Base-by-base conservation (phyloP, 2,888 invertebrate genomes). In the Cephus rjabovi region DNA sequence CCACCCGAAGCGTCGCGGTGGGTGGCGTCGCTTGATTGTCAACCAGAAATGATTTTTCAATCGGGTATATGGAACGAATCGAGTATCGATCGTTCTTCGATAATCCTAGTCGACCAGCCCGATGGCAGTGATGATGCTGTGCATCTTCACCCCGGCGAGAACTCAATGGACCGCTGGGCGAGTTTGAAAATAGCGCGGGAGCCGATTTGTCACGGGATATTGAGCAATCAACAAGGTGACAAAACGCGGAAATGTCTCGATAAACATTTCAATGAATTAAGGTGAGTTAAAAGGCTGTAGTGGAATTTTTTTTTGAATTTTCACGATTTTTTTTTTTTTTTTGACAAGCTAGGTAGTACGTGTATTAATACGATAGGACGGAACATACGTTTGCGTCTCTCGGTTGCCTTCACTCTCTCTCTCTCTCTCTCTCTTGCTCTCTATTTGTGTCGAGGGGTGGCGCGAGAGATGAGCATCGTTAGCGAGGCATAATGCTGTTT, bases 401-500 rank as follows among this genome's bases (percentile, higher is more conserved):
- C 23, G 23, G 23, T 9, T 56, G 23, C 9, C 56, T 1, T 30
- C 0, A n/a, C 12, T 37, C 12, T 40, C 35, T 35, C 35, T 35
- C 35, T 35, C 40, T 37, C 4, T 40, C 40, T 56, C 56, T 9
- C 56, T 15, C 23, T 56, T 9, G 33, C 34, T 75, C 74, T 70
- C 76, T 80, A 79, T 80, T 78, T 77, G 77, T 70, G 70, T 35
- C 30, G 77, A 78, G n/a, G 76, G 76, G 75, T 74, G 75, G 70
- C 73, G 40, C 74, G 77, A 80, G 78, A 76, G 77, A 86, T 81
- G 85, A 81, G 77, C 84, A 84, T 90, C 89, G 89, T 89, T 90
- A 90, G 87, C 83, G 84, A 81, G 79, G 83, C 84, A 86, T 87
- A 89, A 89, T 89, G 84, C 87, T 90, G 90, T 90, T 91, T 90